Conservation (phyloP, 2,888 invertebrate genomes). For the Amphipoea lucens region DNA sequence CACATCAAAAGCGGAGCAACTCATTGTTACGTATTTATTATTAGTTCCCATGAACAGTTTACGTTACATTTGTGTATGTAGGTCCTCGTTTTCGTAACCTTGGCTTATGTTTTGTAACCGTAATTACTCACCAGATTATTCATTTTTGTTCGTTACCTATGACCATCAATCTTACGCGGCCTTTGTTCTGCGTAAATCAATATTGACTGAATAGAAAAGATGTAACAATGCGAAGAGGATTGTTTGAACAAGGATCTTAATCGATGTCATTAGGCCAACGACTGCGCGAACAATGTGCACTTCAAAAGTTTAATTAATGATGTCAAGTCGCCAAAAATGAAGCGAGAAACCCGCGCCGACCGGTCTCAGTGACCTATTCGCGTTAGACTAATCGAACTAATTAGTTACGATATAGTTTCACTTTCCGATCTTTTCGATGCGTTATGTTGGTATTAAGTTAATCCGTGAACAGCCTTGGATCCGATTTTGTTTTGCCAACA, state of each 20-base stretch:
- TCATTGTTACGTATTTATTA: slow-evolving; percentile 89
- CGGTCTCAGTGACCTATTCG: slow-evolving; percentile 80
- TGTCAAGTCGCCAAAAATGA: slow-evolving; percentile 80
- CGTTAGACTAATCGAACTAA: slow-evolving; percentile 80
- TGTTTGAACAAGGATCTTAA: slow-evolving; percentile 77
- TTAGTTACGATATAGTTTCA: slow-evolving; percentile 83
- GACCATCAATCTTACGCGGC: slow-evolving; percentile 64
- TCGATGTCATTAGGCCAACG: slow-evolving; percentile 84
- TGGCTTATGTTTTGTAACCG: slow-evolving; percentile 76
- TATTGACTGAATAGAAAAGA: slow-evolving; percentile 69
- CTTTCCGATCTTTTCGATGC: slow-evolving; percentile 77
- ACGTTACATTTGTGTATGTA: slow-evolving; percentile 79
- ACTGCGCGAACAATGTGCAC: slow-evolving; percentile 78
- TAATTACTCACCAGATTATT: slow-evolving; percentile 72
- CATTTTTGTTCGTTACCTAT: slow-evolving; percentile 64
- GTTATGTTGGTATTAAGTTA: slow-evolving; percentile 70
- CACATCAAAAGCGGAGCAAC: slow-evolving; percentile 82
- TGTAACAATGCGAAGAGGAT: slow-evolving; percentile 61
- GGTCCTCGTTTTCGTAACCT: slow-evolving; percentile 83
- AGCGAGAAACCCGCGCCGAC: slow-evolving; percentile 78
- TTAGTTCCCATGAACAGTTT: slow-evolving; percentile 84
- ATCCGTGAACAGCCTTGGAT: slow-evolving; percentile 81
- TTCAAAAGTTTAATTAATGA: slow-evolving; percentile 82
- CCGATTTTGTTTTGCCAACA: slow-evolving; percentile 72
- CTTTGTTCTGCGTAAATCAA: slow-evolving; percentile 69